Conservation (phyloP, 2,888 invertebrate genomes). For the Priocnemis perturbator region DNA sequence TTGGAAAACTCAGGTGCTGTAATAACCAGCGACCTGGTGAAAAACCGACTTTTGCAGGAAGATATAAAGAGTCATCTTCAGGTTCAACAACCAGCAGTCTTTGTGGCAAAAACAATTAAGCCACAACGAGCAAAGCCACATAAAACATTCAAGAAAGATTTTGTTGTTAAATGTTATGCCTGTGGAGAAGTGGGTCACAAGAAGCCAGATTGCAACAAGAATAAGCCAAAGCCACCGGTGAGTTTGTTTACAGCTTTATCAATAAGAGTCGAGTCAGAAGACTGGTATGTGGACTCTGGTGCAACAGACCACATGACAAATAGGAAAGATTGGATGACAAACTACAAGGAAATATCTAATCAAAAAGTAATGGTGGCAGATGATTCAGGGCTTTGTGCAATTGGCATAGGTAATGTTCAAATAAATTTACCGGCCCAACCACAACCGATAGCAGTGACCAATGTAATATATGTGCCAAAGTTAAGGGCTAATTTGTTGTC, state of each 20-base stretch:
- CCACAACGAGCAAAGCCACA: no score
- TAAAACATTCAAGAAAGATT: no score
- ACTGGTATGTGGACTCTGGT: constrained; percentile 25
- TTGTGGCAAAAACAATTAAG: no score
- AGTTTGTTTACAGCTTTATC: not conserved
- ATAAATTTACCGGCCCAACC: not conserved
- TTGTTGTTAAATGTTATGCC: not conserved
- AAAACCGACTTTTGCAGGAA: constrained; percentile 22
- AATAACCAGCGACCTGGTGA: not conserved
- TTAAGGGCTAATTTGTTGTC: constrained; percentile 57
- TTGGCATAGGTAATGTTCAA: constrained; percentile 18
- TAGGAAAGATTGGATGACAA: not conserved
- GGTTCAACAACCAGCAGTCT: no score
- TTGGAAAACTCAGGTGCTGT: no score
- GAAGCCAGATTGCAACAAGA: not conserved
- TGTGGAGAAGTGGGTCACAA: not conserved
- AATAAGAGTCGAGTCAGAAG: not conserved
- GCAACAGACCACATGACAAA: constrained; percentile 27
- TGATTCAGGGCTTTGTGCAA: constrained; percentile 1
- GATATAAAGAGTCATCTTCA: constrained; percentile 19
- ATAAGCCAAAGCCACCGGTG: constrained; percentile 23
- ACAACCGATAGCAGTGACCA: constrained; percentile 31
- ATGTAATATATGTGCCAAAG: constrained; percentile 57
- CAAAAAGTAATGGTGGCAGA: constrained; percentile 11
- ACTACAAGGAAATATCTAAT: not conserved